Conservation (phyloP, 2,113 vertebrate species). For the Labrus mixtus region DNA sequence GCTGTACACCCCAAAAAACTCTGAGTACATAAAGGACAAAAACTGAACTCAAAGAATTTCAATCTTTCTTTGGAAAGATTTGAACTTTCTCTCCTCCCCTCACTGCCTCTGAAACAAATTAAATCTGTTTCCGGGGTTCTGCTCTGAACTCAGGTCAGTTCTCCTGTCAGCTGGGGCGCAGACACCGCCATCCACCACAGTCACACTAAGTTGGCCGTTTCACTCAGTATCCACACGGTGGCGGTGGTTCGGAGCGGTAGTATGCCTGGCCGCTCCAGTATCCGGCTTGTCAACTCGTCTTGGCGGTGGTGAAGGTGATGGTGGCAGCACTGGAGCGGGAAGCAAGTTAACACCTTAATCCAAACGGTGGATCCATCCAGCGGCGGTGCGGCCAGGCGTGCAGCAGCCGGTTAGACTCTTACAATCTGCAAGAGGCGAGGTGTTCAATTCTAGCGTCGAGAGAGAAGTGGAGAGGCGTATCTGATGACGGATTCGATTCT, state of each 20-base stretch:
- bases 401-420: constrained; percentile 37
- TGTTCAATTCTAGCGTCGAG: constrained; percentile 57
- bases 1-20: background rate
- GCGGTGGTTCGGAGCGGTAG: constrained; percentile 28
- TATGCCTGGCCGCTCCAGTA: constrained; percentile 38
- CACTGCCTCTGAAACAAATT: background rate
- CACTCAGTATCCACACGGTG: constrained; percentile 30
- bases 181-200: background rate
- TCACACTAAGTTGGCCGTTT: constrained; percentile 17
- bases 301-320: background rate
- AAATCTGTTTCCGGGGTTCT: constrained; percentile 1
- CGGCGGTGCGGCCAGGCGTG: constrained; percentile 54
- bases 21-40: background rate
- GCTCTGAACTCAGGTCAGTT: constrained; percentile 29
- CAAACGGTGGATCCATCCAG: constrained; percentile 54
- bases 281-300: constrained; percentile 33
- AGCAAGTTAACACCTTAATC: constrained; percentile 69
- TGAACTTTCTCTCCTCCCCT: background rate
- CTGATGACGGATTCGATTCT: constrained; percentile 71
- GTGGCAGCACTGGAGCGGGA: constrained; percentile 35
- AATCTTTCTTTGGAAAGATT: background rate
- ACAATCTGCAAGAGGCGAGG: constrained; percentile 49
- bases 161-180: constrained; percentile 12
- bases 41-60: background rate
- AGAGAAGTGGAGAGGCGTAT: constrained; percentile 49